Conservation (phyloP, 2,797 vertebrate genomes). For the Microctenopoma stevenorrisi region DNA sequence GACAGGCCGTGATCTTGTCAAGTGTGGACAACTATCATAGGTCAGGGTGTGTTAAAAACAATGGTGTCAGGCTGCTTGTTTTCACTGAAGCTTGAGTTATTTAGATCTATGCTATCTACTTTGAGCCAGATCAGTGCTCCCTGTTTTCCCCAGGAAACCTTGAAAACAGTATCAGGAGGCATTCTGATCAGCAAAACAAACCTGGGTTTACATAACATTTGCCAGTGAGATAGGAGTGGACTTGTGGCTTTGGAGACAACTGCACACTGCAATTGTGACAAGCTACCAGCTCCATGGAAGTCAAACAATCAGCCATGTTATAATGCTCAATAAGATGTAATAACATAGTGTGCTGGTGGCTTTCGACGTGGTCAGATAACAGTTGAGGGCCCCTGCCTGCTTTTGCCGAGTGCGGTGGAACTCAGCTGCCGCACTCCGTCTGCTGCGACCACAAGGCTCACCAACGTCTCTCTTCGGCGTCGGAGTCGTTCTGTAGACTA, state of each 20-base stretch:
- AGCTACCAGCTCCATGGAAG: slow-evolving; percentile 45
- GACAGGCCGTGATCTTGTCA: slow-evolving; percentile 74
- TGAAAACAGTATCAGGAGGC: slow-evolving; percentile 62
- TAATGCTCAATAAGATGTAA: slow-evolving; percentile 71
- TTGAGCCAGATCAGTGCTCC: slow-evolving; percentile 45
- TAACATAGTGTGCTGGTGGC: slow-evolving; percentile 65
- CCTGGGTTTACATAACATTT: slow-evolving; percentile 56
- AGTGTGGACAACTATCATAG: slow-evolving; percentile 61
- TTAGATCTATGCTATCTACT: slow-evolving; percentile 74
- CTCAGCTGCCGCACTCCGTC: slow-evolving; percentile 62
- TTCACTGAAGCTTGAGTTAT: slow-evolving; percentile 67
- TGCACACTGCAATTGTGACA: slow-evolving; percentile 54
- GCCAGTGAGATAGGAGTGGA: slow-evolving; percentile 45
- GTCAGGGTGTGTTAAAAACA: slow-evolving; percentile 74
- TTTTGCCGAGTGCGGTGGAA: slow-evolving; percentile 56
- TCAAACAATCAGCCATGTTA: slow-evolving; percentile 62
- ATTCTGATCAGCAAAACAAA: slow-evolving; percentile 59
- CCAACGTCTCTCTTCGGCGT: slow-evolving; percentile 71
- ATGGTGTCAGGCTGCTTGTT: slow-evolving; percentile 68
- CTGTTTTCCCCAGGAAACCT: slow-evolving; percentile 60
- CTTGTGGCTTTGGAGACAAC: slow-evolving; percentile 32
- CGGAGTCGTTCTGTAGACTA: slow-evolving; percentile 62
- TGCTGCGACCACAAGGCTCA: slow-evolving; percentile 70
- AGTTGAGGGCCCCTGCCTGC: slow-evolving; percentile 62
- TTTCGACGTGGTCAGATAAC: slow-evolving; percentile 67